These are phyloP conservation scores for Melospiza georgiana DNA, from an alignment of 2,113 vertebrate genomes.

Conservation along the genomic window DNA sequence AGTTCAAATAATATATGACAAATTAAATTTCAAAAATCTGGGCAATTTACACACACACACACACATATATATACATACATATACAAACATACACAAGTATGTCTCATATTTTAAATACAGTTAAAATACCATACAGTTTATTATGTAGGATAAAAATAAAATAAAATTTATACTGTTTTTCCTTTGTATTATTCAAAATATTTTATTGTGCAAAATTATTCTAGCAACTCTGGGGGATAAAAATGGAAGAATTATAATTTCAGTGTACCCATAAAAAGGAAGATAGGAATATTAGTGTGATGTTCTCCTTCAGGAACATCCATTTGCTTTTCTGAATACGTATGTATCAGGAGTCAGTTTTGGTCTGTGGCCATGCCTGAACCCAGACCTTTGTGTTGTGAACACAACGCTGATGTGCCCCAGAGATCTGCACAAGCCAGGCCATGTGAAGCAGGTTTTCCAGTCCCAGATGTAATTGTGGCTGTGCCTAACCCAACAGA, in stretches of 20 bases:
- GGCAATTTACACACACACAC: not conserved
- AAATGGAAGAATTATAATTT: not conserved
- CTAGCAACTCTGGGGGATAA: not conserved
- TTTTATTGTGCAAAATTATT: not conserved
- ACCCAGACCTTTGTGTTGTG: not conserved
- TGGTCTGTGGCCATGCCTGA: not conserved
- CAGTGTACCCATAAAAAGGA: not conserved
- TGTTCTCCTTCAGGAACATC: not conserved
- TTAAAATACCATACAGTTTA: not conserved
- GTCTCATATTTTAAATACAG: not conserved
- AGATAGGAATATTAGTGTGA: not conserved
- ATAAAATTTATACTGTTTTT: not conserved
- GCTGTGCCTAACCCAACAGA: rapidly evolving
- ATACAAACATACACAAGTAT: no score
- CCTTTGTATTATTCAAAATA: not conserved
- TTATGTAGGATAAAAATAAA: not conserved
- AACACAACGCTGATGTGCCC: rapidly evolving
- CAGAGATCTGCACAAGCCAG: not conserved
- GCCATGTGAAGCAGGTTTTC: not conserved
- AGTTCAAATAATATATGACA: not conserved
- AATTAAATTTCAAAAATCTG: not conserved
- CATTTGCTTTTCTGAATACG: not conserved
- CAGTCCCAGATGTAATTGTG: not conserved
- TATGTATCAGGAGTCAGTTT: not conserved
- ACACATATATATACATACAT: not conserved